phyloP scores from a whole-genome alignment of 30 jellyfish, hydroid and myxozoan species.

The Aurelia coerulea region DNA sequence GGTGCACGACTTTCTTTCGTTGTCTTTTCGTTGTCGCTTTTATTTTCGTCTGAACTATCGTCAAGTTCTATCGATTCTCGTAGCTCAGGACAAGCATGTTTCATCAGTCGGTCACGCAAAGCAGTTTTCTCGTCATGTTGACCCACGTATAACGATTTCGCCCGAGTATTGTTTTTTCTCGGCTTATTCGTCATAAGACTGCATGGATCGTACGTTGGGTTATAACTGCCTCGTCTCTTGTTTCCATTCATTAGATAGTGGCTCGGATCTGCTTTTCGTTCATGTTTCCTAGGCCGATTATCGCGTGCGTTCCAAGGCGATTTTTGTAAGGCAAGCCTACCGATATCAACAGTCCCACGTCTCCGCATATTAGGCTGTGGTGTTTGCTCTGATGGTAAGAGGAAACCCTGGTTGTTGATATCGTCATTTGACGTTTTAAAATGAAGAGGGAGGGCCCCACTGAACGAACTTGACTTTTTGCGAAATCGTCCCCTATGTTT shows the following conservation, averaged over 20 bases:
- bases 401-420: neutral
- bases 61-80: slow-evolving; percentile 67
- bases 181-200: slow-evolving; percentile 6
- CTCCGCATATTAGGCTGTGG: slow-evolving; percentile 42
- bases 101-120: slow-evolving; percentile 66
- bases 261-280: slow-evolving; percentile 75
- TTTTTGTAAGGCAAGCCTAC: slow-evolving; percentile 28
- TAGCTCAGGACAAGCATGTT: slow-evolving; percentile 72
- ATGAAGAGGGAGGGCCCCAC: slow-evolving; percentile 66
- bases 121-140: slow-evolving; percentile 43
- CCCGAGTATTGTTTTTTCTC: slow-evolving; percentile 51
- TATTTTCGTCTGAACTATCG: slow-evolving; percentile 21
- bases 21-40: neutral
- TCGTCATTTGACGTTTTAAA: slow-evolving; percentile 4
- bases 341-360: slow-evolving; percentile 63
- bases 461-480: slow-evolving; percentile 78
- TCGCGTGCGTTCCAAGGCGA: slow-evolving; percentile 26
- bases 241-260: slow-evolving; percentile 75
- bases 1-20: neutral
- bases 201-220: slow-evolving; percentile 74
- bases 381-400: neutral
- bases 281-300: slow-evolving; percentile 6
- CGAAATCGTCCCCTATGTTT: slow-evolving; percentile 53
- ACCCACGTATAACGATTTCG: slow-evolving; percentile 64
- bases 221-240: slow-evolving; percentile 78